Conservation (phyloP, 2,113 vertebrate species). For the Actinemys pallida region DNA sequence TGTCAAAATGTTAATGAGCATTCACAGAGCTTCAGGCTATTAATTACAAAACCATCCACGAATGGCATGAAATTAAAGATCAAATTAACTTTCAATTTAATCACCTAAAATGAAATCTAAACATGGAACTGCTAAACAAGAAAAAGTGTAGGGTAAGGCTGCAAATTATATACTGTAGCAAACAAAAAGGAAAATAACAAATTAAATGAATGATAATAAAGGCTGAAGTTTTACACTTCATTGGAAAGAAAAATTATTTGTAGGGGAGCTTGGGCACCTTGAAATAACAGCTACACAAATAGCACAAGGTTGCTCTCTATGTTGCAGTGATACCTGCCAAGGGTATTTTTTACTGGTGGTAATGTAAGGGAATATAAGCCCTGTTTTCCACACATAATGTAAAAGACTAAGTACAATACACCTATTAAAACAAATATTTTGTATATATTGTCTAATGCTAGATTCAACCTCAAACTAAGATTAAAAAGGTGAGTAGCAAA, state of each 20-base stretch:
- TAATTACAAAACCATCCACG: background rate
- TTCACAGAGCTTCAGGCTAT: background rate
- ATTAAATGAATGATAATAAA: background rate
- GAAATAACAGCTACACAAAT: background rate
- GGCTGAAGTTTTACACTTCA: background rate
- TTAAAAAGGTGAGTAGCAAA: background rate
- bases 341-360: background rate
- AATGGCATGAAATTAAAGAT: background rate
- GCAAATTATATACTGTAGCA: background rate
- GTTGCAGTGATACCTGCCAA: background rate
- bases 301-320: background rate
- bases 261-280: background rate
- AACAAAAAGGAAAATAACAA: background rate
- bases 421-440: background rate
- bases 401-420: background rate
- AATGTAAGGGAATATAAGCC: background rate
- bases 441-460: accelerated
- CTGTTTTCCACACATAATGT: background rate
- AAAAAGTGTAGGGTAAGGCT: background rate
- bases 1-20: background rate
- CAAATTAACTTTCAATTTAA: background rate
- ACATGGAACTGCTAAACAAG: background rate
- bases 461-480: background rate
- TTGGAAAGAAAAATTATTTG: background rate
- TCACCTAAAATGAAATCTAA: background rate